Base-by-base conservation (phyloP, 2,888 invertebrate species). In the Meteorus cinctellus region DNA sequence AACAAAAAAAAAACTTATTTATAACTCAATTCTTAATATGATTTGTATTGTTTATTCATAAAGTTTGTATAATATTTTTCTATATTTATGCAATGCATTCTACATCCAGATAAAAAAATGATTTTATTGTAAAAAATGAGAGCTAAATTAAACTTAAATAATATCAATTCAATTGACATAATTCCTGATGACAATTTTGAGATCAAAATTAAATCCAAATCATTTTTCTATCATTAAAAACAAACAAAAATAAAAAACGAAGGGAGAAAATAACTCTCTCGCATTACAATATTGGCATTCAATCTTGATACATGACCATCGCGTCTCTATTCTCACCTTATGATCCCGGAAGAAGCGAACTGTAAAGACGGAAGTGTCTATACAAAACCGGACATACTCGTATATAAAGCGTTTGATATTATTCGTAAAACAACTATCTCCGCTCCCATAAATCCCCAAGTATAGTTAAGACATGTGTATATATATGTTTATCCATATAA, bases 341-440 rank as follows among this genome's bases (percentile, higher is more conserved):
- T 19, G 31, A 29, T 62, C 62, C 62, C 27, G 62, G 62, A 62
- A 62, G 31, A 12, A 65, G 8, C 19, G n/a, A 19, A 36, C 16
- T 12, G n/a, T 19, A 65, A 65, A 65, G 36, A 31, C 65, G 65
- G 65, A 65, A 65, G 65, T 65, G 36, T 41, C 41, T n/a, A 19
- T 19, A 55, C 12, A 36, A 65, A 65, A 65, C 65, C 65, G 65
- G 65, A 65, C 19, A 65, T 36, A 65, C 29, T 34, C 34, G 63
- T 41, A 16, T 31, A 65, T 41, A 62, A 12, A 29, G 62, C 62
- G n/a, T 55, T 55, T 55, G 55, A 55, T 55, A 55, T 55, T 55
- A 55, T 55, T 55, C 55, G 10, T 19, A 55, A 55, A 55, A 55
- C 55, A 55, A 55, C 55, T 55, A 55, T 55, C 55, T 24, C 55